These are phyloP conservation scores for Scarus forsteni DNA, from an alignment of 2,797 vertebrate species.

Conservation along the genomic window DNA sequence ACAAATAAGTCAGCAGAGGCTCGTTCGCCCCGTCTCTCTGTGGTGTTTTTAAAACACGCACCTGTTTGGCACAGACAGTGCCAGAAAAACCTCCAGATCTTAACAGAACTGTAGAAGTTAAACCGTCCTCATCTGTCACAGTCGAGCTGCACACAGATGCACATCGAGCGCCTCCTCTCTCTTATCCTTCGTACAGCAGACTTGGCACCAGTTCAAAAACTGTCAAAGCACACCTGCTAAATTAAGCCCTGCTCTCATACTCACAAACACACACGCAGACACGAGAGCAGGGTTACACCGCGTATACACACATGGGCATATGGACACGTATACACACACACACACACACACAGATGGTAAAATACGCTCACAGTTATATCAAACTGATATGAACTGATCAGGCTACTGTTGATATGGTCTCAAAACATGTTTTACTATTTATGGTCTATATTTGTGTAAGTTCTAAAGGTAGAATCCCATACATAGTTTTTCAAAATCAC, in stretches of 20 bases:
- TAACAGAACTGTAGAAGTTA: slow-evolving; percentile 89
- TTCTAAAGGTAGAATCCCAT: neutral
- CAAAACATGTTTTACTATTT: neutral
- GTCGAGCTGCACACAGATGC: slow-evolving; percentile 82
- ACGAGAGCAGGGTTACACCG: slow-evolving; percentile 42
- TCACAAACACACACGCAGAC: slow-evolving; percentile 37
- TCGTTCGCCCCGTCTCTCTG: slow-evolving; percentile 67
- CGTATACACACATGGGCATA: slow-evolving; percentile 24
- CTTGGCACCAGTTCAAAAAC: slow-evolving; percentile 87
- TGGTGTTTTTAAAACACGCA: slow-evolving; percentile 79
- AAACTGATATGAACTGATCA: slow-evolving; percentile 23
- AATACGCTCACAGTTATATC: slow-evolving; percentile 39
- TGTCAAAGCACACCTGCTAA: slow-evolving; percentile 88
- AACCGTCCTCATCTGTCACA: slow-evolving; percentile 88
- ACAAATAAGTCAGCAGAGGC: slow-evolving; percentile 66
- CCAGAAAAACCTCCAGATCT: slow-evolving; percentile 84
- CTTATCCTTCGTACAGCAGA: slow-evolving; percentile 76
- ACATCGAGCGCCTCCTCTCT: slow-evolving; percentile 73
- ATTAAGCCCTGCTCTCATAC: slow-evolving; percentile 79
- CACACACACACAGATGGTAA: slow-evolving; percentile 34
- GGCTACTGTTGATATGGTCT: slow-evolving; percentile 14
- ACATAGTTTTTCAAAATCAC: neutral
- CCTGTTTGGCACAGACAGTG: slow-evolving; percentile 84
- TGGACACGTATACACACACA: slow-evolving; percentile 23
- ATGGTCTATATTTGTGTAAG: neutral